Base-by-base conservation (phyloP, 2,888 invertebrate genomes). In the Calliopum simillimum region DNA sequence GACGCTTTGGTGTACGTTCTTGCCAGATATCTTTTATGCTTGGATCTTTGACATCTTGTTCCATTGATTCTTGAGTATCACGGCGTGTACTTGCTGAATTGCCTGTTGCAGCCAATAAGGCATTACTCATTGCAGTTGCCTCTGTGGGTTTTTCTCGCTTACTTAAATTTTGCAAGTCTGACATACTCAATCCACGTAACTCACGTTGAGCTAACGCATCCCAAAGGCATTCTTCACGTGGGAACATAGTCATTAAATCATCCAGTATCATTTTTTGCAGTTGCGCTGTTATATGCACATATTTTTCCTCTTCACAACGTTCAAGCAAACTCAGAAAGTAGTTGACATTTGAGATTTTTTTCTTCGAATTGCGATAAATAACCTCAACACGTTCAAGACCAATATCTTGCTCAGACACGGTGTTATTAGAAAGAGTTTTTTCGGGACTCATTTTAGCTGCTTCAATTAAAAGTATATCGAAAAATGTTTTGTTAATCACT, bases 401-500 rank as follows among this genome's bases (percentile, higher is more conserved):
- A 2, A 81, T 74, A 14, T 78, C 76, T 66, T 80, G 80, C 62
- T 81, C 81, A 1, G 77, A 79, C 3, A 79, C 70, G 1, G 80
- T 82, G 58, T 87, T 85, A 75, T 87, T 86, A 19, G 85, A 80
- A 33, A 90, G 80, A 79, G 89, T 89, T 75, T 73, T 76, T 2
- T 77, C 77, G 16, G 68, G 73, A 8, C 77, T 79, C 68, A 81
- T 80, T 51, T 75, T 70, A 0, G 76, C 73, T 1, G 81, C 81
- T 73, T 83, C 84, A 44, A 76, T 76, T 0, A 84, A 73, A 53
- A 83, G 76, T 47, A 90, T 86, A 77, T 89, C 87, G 74, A 91
- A 91, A 73, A 90, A 89, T 84, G 94, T 93, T n/a, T 88, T 86
- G 83, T 93, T 94, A 2, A 96, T 87, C 11, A 89, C 79, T 77